Evolutionary conservation across 2,797 vertebrate genomes (phyloP), one percentile per base, ranked within the genome.

Genomic region (Centropyge bicolor): DNA sequence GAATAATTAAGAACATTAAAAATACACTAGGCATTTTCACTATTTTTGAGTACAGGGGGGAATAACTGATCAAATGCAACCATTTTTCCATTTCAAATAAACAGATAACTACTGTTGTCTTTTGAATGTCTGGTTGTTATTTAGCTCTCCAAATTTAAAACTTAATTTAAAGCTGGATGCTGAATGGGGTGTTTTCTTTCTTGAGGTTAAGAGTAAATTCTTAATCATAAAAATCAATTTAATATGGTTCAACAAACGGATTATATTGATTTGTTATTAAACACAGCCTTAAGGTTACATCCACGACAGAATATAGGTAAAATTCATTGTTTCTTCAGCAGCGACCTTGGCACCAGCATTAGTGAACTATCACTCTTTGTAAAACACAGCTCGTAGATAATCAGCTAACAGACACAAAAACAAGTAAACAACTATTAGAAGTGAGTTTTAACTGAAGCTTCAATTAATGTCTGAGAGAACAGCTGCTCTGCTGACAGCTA

Each of bases 401-500:
- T 2, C 13, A 20, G 19, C 35, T 27, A 14, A 40, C 27, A 12
- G 11, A 54, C 45, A 61, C 16, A 49, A 43, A 45, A 19, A 27
- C 24, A 22, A 40, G 14, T 8, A 10, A 49, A 4, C 38, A 52
- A 14, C 46, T 7, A 49, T 54, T 10, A 36, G 49, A 7, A 31
- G 16, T 49, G 17, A 67, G 8, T 19, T 17, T 31, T 3, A 11
- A 55, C 16, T 43, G 24, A 24, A 13, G 9, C 12, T 24, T 75
- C 55, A 20, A 8, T 35, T 8, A 20, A 55, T 4, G 35, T 11
- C 16, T 7, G 20, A 6, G 62, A 41, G 49, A 73, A 69, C 24
- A 2, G 13, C 0, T 63, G 24, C 17, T 74, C 38, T 74, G 81
- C 56, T 82, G 64, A 84, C 82, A 76, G 78, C 56, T 78, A 85